These are phyloP conservation scores for Xiphophorus maculatus DNA, from an alignment of 2,113 vertebrate genomes.

Conservation along the genomic window DNA sequence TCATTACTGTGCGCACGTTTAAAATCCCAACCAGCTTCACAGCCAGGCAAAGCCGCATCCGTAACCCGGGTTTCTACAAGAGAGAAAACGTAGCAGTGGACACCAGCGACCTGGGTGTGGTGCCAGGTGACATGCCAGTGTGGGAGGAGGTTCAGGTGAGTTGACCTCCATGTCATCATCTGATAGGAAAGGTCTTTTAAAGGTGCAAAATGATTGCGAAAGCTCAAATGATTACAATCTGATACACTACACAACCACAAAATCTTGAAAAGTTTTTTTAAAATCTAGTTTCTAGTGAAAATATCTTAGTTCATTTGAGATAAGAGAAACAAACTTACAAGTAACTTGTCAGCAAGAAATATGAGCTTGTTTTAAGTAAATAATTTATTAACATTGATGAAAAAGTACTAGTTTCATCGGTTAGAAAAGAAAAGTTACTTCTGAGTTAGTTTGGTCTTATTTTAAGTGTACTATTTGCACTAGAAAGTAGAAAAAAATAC, in stretches of 20 bases:
- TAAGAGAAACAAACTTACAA: too few species aligned
- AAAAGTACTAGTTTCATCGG: too few species aligned
- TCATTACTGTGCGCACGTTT: conserved; percentile 90
- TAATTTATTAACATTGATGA: too few species aligned
- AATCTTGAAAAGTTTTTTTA: too few species aligned
- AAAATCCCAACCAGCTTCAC: conserved; percentile 89
- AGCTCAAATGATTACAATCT: background rate
- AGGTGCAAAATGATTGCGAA: background rate
- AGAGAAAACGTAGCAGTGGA: conserved; percentile 85
- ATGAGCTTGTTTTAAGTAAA: too few species aligned
- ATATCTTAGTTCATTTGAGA: too few species aligned
- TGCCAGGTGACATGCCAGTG: conserved; percentile 81
- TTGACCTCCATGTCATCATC: background rate
- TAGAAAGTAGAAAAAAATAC: too few species aligned
- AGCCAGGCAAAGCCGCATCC: conserved; percentile 84
- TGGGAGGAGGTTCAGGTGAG: conserved; percentile 84
- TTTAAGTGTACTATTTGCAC: too few species aligned
- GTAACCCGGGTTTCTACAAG: conserved; percentile 83
- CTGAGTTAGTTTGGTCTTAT: too few species aligned
- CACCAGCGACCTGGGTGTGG: conserved; percentile 87
- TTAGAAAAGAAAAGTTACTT: too few species aligned
- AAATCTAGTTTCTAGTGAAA: too few species aligned
- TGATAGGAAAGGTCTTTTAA: background rate
- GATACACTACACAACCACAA: background rate
- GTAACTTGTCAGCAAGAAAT: too few species aligned